Evolutionary conservation across 2,888 invertebrate genomes (phyloP), one percentile per base, ranked within the genome.

Genomic region (Schrankia costaestrigalis): DNA sequence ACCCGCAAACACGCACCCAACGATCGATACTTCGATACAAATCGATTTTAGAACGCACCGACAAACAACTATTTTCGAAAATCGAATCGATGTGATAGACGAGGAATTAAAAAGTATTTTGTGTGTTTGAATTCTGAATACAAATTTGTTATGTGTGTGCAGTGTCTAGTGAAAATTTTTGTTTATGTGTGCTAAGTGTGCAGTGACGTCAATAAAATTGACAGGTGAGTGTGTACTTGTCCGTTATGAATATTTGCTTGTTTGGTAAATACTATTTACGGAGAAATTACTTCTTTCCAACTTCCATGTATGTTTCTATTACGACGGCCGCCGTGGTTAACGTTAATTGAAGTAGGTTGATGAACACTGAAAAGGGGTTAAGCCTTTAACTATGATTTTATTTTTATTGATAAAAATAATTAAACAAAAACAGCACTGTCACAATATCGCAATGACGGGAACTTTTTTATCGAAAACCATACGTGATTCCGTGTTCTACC

Each of bases 1-100:
- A 54, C 64, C 65, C 56, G 78, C 69, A 43, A 77, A 71, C 84
- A 85, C 86, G 63, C 63, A 60, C 62, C 62, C 53, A 56, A 55
- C 54, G 47, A 58, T 57, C 51, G 50, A 53, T 55, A 29, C 25
- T 19, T 38, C 10, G 22, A 14, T 23, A 38, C 39, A 41, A 42
- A 66, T 62, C 65, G 63, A 66, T 64, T 47, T 56, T 27, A 43
- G 53, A 44, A 57, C 35, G 19, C 10, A 41, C 44, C 46, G 35
- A 53, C 28, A 47, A 36, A n/a, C 35, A 44, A 40, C 37, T 38
- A 31, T 48, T 37, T 51, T 41, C 19, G 35, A 41, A 49, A 40
- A 57, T 59, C 63, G 59, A 46, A 23, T 4, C 6, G 14, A 26
- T 36, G 23, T 32, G 29, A 37, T 24, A 28, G 35, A 28, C 26